These are phyloP conservation scores for Hanleya hanleyi DNA, from an alignment of 2,888 invertebrate genomes.

Conservation along the genomic window DNA sequence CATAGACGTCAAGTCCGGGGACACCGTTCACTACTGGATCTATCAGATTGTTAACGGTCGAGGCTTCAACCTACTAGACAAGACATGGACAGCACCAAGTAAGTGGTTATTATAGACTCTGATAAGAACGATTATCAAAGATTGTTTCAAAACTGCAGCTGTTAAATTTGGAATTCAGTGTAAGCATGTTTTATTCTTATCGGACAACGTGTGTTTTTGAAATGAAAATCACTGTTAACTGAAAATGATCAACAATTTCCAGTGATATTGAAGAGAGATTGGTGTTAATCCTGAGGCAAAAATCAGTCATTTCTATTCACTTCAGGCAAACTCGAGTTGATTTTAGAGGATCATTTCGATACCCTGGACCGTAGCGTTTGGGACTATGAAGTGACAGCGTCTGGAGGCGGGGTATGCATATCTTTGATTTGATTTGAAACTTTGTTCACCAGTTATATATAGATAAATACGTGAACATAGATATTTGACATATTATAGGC, in stretches of 20 bases:
- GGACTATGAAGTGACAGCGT: constrained; percentile 40
- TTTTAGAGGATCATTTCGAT: constrained; percentile 31
- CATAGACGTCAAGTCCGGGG: too few species aligned
- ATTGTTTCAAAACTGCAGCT: too few species aligned
- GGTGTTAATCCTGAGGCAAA: background rate
- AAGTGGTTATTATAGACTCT: background rate
- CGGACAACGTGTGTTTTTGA: too few species aligned
- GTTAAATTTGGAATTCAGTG: too few species aligned
- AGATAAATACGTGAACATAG: too few species aligned
- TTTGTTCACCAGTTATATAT: too few species aligned
- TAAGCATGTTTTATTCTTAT: too few species aligned
- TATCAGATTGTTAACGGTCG: background rate
- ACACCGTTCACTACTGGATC: background rate
- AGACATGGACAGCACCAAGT: background rate
- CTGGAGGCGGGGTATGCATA: constrained; percentile 41
- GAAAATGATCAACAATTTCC: too few species aligned
- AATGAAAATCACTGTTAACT: too few species aligned
- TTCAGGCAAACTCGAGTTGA: background rate
- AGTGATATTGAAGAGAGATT: too few species aligned
- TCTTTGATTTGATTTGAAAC: background rate
- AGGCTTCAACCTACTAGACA: background rate
- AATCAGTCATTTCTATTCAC: background rate
- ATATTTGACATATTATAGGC: too few species aligned
- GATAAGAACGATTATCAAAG: background rate
- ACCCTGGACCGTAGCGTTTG: constrained; percentile 31